Conservation (phyloP, 2,797 vertebrate genomes). For the Cossypha niveicapilla region DNA sequence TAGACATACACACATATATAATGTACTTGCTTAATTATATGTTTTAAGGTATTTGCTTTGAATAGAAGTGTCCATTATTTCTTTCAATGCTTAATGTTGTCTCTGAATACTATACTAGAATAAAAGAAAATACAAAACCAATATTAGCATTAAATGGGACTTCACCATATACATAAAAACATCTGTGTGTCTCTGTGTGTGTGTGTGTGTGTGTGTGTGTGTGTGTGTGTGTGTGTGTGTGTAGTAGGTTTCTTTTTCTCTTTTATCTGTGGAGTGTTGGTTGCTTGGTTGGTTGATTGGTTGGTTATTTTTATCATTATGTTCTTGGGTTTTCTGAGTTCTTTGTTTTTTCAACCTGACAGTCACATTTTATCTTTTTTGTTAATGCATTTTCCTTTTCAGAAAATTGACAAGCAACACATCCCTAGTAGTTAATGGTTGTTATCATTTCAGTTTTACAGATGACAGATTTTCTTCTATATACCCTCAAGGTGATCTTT, state of each 20-base stretch:
- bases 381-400: conserved; percentile 54
- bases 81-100: not conserved
- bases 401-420: conserved; percentile 64
- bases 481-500: conserved; percentile 60
- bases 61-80: not conserved
- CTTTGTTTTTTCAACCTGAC: not conserved
- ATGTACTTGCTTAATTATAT: not conserved
- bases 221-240: no score
- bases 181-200: not conserved
- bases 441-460: conserved; percentile 62
- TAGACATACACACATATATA: not conserved
- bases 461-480: conserved; percentile 68
- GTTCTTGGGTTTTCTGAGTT: fast-evolving
- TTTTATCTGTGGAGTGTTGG: not conserved
- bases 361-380: conserved; percentile 64
- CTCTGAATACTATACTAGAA: not conserved
- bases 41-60: not conserved
- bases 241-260: not conserved
- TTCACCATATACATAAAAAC: not conserved
- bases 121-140: not conserved
- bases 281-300: not conserved
- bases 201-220: no score
- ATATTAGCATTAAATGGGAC: not conserved
- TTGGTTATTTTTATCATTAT: not conserved
- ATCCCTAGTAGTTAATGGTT: conserved; percentile 60